These are phyloP conservation scores for Dasysyrphus tricinctus DNA, from an alignment of 2,888 invertebrate species.

Conservation along the genomic window DNA sequence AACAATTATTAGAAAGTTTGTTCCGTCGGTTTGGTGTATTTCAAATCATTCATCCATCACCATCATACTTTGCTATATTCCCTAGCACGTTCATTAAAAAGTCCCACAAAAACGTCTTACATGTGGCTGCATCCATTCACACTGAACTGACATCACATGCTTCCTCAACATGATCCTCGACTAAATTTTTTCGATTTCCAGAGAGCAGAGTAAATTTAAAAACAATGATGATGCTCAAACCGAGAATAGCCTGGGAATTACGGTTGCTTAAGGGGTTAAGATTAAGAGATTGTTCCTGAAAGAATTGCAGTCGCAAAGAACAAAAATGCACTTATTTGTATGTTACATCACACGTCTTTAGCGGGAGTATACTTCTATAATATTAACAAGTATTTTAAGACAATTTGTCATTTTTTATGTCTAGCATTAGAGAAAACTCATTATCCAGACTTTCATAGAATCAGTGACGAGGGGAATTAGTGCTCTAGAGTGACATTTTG, in stretches of 20 bases:
- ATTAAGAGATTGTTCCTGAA: too few relatives aligned
- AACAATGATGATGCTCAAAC: conserved; percentile 48
- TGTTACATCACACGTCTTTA: too few relatives aligned
- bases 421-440: too few relatives aligned
- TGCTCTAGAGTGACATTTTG: too few relatives aligned
- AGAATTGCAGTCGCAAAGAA: too few relatives aligned
- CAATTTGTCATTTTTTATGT: too few relatives aligned
- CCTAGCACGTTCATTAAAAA: conserved; percentile 56
- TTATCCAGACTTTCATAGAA: too few relatives aligned
- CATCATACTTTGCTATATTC: not conserved
- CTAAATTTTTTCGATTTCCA: not conserved
- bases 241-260: not conserved
- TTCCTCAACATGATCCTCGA: not conserved
- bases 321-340: too few relatives aligned
- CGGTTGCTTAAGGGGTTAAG: not conserved
- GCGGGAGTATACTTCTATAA: too few relatives aligned
- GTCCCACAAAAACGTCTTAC: conserved; percentile 45
- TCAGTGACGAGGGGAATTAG: too few relatives aligned
- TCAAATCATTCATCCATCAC: conserved; percentile 22
- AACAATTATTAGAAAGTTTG: conserved; percentile 8
- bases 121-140: conserved; percentile 55
- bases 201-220: conserved; percentile 50
- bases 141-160: conserved; percentile 36
- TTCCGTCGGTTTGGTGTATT: not conserved
- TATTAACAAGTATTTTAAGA: too few relatives aligned